Percentiles rank a stretch among this genome's conserved stretches.
Evolutionary conservation across 2,797 vertebrate genomes (phyloP).

Genomic region (Mallotus villosus): DNA sequence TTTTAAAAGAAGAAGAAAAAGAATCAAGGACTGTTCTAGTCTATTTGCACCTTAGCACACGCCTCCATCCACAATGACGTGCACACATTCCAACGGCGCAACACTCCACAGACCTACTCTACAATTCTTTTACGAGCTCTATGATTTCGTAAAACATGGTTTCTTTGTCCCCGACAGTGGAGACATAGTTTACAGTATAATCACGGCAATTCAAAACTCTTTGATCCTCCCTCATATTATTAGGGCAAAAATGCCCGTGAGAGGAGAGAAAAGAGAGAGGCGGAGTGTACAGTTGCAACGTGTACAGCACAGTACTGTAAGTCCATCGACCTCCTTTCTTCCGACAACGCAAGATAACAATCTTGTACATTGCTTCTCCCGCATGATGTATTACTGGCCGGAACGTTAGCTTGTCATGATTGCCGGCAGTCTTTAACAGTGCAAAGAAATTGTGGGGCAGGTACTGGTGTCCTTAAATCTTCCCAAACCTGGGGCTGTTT

Average conservation of each 20-base stretch:
- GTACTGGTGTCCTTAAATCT: conserved; percentile 35
- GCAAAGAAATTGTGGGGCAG: conserved; percentile 50
- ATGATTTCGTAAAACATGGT: conserved; percentile 36
- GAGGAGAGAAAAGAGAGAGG: conserved; percentile 4
- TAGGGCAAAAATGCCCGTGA: conserved; percentile 36
- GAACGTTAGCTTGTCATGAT: conserved; percentile 53
- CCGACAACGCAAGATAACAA: conserved; percentile 42
- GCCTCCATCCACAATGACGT: not conserved
- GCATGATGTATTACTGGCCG: conserved; percentile 40
- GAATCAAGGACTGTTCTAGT: conserved; percentile 54
- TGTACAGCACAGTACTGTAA: conserved; percentile 1
- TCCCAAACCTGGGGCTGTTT: conserved; percentile 17
- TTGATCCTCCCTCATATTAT: conserved; percentile 34
- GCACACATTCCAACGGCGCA: not conserved
- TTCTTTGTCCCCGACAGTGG: conserved; percentile 23
- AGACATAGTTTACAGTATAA: conserved; percentile 18
- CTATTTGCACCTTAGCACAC: conserved; percentile 35
- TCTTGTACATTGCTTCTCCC: conserved; percentile 38
- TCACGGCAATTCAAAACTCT: conserved; percentile 8
- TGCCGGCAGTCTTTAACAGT: conserved; percentile 37
- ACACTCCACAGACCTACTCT: not conserved
- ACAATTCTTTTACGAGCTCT: conserved; percentile 15
- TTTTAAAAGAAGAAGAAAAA: conserved; percentile 15
- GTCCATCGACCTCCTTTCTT: conserved; percentile 32
- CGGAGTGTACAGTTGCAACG: not conserved